Conservation (phyloP, 2,888 invertebrate species). For the Calameuta filiformis region DNA sequence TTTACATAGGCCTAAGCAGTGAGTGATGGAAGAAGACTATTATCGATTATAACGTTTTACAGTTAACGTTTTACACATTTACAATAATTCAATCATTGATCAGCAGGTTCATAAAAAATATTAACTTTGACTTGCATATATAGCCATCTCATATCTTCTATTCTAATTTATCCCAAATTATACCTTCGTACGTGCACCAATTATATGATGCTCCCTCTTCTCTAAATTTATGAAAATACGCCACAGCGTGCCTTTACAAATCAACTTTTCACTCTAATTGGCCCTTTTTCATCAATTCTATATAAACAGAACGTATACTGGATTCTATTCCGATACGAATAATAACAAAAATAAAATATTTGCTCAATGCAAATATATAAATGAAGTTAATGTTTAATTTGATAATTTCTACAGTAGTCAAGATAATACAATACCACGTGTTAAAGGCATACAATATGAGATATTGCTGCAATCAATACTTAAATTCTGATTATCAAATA, state of each 20-base stretch:
- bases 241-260: background rate
- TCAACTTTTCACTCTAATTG: background rate
- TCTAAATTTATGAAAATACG: background rate
- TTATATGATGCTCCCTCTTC: background rate
- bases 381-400: background rate
- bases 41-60: background rate
- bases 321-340: background rate
- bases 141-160: background rate
- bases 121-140: background rate
- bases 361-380: background rate
- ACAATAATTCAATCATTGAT: background rate
- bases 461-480: background rate
- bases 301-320: background rate
- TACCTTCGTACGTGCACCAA: background rate
- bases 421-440: background rate
- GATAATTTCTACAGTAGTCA: background rate
- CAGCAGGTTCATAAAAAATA: background rate
- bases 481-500: background rate
- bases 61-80: background rate
- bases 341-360: background rate
- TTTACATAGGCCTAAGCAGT: background rate
- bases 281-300: background rate
- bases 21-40: background rate
- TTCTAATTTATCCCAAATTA: background rate
- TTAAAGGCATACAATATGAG: background rate